These are phyloP conservation scores for Myotis brandtii DNA, from an alignment of 2,113 vertebrate species.

Conservation along the genomic window DNA sequence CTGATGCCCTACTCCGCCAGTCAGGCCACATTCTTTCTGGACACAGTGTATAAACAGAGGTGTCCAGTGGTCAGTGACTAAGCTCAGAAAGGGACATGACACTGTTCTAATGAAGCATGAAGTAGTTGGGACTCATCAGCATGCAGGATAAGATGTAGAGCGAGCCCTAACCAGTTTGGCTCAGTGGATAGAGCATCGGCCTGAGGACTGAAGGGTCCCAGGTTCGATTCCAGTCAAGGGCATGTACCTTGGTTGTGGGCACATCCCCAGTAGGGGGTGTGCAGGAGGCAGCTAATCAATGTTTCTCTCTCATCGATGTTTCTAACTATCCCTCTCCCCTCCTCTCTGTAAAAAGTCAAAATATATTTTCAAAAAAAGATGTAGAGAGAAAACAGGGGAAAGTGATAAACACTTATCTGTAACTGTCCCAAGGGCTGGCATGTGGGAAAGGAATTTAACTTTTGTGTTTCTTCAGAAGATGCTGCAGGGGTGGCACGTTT, in stretches of 20 bases:
- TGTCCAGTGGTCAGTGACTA: slow-evolving; percentile 7
- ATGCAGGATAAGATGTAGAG: neutral
- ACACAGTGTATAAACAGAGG: slow-evolving; percentile 21
- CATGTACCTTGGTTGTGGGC: no score
- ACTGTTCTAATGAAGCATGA: slow-evolving; percentile 14
- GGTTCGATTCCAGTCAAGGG: no score
- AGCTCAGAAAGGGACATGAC: neutral
- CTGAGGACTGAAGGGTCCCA: no score
- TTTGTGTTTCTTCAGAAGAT: neutral
- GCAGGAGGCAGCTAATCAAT: no score
- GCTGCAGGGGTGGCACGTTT: neutral
- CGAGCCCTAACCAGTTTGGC: no score
- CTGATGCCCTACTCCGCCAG: neutral
- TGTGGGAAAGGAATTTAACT: slow-evolving; percentile 25
- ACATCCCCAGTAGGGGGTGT: no score
- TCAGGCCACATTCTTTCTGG: neutral
- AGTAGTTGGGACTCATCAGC: neutral
- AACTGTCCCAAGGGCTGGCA: neutral
- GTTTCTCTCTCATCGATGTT: no score
- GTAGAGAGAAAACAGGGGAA: neutral
- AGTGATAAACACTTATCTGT: neutral
- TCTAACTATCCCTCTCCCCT: no score
- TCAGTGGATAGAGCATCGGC: no score
- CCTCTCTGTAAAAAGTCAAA: no score
- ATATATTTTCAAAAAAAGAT: no score